Conservation (phyloP, 2,888 invertebrate species). For the Drosophila sordidula region DNA sequence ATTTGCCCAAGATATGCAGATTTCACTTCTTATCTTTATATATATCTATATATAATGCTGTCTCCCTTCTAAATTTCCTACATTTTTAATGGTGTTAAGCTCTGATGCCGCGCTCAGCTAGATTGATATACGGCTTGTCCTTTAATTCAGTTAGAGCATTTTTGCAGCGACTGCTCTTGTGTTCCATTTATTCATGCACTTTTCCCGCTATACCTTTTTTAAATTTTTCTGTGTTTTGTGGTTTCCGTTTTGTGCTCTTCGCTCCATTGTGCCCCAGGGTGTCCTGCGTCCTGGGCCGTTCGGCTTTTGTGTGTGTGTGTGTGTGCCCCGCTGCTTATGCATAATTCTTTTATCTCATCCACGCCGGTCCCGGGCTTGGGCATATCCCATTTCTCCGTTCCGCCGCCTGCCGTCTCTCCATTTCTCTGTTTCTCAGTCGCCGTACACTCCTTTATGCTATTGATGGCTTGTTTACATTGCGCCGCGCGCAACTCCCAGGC, state of each 20-base stretch:
- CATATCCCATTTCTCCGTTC: slow-evolving; percentile 9
- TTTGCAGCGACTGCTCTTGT: slow-evolving; percentile 11
- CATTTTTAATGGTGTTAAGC: not conserved
- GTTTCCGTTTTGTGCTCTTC: slow-evolving; percentile 59
- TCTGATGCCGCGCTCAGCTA: not conserved
- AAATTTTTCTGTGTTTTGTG: slow-evolving; percentile 57
- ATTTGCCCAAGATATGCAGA: too few species aligned
- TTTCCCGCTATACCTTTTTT: slow-evolving; percentile 20
- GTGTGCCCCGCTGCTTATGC: slow-evolving; percentile 62
- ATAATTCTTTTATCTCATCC: slow-evolving; percentile 75
- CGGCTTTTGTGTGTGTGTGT: slow-evolving; percentile 47
- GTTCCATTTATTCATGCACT: slow-evolving; percentile 23
- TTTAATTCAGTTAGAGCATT: slow-evolving; percentile 18
- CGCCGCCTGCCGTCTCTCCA: not conserved
- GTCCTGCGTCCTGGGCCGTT: slow-evolving; percentile 32
- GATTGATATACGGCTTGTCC: not conserved
- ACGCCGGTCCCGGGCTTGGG: slow-evolving; percentile 17
- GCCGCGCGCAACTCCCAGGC: slow-evolving; percentile 64
- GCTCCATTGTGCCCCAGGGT: slow-evolving; percentile 42
- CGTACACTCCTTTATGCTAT: slow-evolving; percentile 53
- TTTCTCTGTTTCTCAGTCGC: slow-evolving; percentile 7
- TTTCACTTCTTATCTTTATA: not conserved
- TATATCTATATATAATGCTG: not conserved
- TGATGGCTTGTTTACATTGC: slow-evolving; percentile 78
- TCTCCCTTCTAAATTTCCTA: not conserved